These are phyloP conservation scores for Macrotus californicus DNA, from an alignment of 2,113 vertebrate species.

Conservation along the genomic window DNA sequence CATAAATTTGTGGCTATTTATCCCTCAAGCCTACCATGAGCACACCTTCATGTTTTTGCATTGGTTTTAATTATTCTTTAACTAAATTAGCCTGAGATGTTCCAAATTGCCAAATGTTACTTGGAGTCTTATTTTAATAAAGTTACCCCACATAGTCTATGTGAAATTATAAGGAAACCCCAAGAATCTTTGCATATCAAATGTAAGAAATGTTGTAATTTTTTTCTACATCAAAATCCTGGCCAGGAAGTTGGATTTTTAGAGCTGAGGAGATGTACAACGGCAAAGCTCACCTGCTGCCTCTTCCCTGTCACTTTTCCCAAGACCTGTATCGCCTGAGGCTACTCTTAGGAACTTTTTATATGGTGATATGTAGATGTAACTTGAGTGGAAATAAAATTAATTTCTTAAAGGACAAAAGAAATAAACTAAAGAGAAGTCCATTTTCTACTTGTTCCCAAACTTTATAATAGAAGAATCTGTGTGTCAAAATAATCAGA, in stretches of 20 bases:
- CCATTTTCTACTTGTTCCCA: background rate
- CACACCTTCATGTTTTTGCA: background rate
- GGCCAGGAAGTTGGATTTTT: background rate
- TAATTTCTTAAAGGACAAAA: background rate
- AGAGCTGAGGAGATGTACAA: slow-evolving; percentile 4
- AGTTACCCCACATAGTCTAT: background rate
- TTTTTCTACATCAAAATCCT: background rate
- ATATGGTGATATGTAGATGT: background rate
- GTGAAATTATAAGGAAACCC: background rate
- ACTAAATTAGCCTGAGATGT: background rate
- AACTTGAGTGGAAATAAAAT: background rate
- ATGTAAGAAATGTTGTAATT: background rate
- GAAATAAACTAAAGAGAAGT: background rate
- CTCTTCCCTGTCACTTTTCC: background rate
- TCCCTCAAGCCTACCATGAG: background rate
- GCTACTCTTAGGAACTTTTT: background rate
- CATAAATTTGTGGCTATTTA: background rate
- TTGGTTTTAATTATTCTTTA: background rate
- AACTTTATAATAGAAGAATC: background rate
- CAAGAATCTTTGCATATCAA: background rate
- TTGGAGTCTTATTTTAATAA: slow-evolving; percentile 8
- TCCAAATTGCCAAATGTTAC: background rate
- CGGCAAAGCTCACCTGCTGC: background rate
- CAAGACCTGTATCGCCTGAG: background rate
- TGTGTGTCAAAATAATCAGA: background rate